Evolutionary conservation across 2,113 vertebrate species (phyloP), one percentile per base, ranked within the genome.

Genomic region (Zootoca vivipara): DNA sequence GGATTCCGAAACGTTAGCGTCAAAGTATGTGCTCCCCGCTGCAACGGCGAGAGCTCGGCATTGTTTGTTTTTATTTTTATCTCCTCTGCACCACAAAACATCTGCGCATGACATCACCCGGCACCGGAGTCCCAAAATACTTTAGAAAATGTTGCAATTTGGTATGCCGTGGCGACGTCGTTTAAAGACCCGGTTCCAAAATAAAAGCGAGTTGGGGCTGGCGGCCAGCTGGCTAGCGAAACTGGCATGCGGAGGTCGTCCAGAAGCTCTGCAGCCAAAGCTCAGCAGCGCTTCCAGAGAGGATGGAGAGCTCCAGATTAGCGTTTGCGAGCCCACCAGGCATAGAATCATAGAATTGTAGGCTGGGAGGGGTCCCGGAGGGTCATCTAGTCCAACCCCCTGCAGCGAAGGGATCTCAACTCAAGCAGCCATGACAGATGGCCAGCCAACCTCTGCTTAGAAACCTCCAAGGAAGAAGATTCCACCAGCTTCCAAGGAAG

Each of bases 1-100:
- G 40, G 81, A 35, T 78, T 35, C 73, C 7, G 73, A 77, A 78
- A 88, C 2, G 40, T 46, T 52, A 35, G 26, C 73, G 67, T 67
- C 42, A 78, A 83, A 56, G 73, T 88, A 67, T 56, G 81, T 5
- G 7, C 74, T 83, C 74, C 69, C 24, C 24, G 5, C 40, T 35
- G 81, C 87, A 52, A 69, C 64, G 52, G 18, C 3, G 62, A 67
- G 38, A 64, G 80, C 62, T 16, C 6, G 6, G 38, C 62, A 26
- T 75, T 62, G 9, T 62, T 62, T 74, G n/a, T 83, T 82, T 88
- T 46, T 83, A 52, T 83, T 88, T 88, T 78, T 15, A 38, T 88
- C 73, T 78, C 33, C 64, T 13, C 42, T 4, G 15, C 5, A 67
- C 80, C n/a, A 18, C 80, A 83, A 88, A 88, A 88, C 87, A 88